These are phyloP conservation scores for Orbicella faveolata DNA, from an alignment of 64 coral and sea anemone genomes.

Conservation along the genomic window DNA sequence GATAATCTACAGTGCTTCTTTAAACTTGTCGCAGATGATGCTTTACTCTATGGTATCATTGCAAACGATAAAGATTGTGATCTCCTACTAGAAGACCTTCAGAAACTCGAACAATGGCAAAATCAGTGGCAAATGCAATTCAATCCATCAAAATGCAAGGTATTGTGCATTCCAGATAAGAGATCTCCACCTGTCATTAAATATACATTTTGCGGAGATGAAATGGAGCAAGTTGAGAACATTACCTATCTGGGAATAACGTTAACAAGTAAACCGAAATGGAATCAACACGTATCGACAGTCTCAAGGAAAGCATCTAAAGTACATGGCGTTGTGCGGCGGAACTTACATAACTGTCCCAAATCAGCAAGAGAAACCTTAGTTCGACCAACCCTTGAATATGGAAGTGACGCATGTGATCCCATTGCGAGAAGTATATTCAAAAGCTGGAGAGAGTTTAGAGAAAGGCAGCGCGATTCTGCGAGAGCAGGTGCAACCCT, in stretches of 20 bases:
- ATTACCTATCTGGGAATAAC: conserved; percentile 1
- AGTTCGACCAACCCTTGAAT: not conserved
- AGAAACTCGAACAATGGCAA: conserved; percentile 1
- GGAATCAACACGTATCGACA: not conserved
- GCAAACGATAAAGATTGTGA: not conserved
- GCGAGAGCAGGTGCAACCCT: not conserved
- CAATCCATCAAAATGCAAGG: conserved; percentile 36
- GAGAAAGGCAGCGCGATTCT: conserved; percentile 14
- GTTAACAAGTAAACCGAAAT: conserved; percentile 1
- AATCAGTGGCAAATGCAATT: conserved; percentile 27
- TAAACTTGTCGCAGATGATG: conserved; percentile 9
- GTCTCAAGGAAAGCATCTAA: too few relatives aligned
- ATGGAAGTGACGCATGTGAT: not conserved
- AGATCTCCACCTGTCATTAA: not conserved
- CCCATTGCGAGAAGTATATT: not conserved
- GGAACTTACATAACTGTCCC: too few relatives aligned
- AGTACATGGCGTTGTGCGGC: too few relatives aligned
- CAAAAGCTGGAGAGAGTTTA: not conserved
- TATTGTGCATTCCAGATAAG: not conserved
- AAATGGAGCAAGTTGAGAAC: not conserved
- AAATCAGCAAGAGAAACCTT: too few relatives aligned
- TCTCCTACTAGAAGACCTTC: not conserved
- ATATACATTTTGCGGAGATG: not conserved
- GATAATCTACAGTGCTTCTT: too few relatives aligned
- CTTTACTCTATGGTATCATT: conserved; percentile 33